A percentile compares a stretch with the other conserved stretches of the same genome.
Evolutionary conservation across 2,797 vertebrate genomes (phyloP).

Genomic region (Kryptolebias ocellatus): DNA sequence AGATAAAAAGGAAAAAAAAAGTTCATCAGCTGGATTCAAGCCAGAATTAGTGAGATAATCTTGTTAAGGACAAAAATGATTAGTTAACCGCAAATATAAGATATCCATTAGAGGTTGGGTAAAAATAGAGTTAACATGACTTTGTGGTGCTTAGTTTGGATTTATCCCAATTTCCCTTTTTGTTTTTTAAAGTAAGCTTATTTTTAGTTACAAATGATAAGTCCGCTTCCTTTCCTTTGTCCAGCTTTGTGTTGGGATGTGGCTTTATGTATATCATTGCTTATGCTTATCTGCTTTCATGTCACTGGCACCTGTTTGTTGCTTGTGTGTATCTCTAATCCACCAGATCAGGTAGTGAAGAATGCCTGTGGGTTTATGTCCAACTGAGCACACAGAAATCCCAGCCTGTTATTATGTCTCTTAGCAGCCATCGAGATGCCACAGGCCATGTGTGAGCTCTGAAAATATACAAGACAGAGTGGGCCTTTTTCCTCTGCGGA

Average conservation of each 20-base stretch:
- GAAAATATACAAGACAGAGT: conserved; percentile 42
- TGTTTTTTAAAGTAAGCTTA: background rate
- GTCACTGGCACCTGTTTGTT: conserved; percentile 69
- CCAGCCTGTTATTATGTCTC: conserved; percentile 68
- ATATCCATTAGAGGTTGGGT: background rate
- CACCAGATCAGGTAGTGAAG: conserved; percentile 63
- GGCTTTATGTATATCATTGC: conserved; percentile 20
- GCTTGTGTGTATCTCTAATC: conserved; percentile 58
- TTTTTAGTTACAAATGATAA: background rate
- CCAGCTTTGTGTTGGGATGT: background rate
- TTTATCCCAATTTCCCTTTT: background rate
- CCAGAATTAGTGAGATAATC: too few species aligned
- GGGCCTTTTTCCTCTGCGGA: conserved; percentile 16
- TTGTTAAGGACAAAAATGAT: too few species aligned
- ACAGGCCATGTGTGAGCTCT: conserved; percentile 42
- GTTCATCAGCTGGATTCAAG: too few species aligned
- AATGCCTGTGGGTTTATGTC: conserved; percentile 63
- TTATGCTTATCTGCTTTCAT: conserved; percentile 45
- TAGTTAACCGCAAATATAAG: too few species aligned
- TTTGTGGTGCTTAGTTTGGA: conserved; percentile 4
- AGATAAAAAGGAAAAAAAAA: too few species aligned
- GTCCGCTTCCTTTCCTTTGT: background rate
- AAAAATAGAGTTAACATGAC: background rate
- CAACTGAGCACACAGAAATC: conserved; percentile 61
- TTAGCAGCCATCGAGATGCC: conserved; percentile 68